Evolutionary conservation across 2,797 vertebrate species (phyloP).

Genomic region (Vultur gryphus): DNA sequence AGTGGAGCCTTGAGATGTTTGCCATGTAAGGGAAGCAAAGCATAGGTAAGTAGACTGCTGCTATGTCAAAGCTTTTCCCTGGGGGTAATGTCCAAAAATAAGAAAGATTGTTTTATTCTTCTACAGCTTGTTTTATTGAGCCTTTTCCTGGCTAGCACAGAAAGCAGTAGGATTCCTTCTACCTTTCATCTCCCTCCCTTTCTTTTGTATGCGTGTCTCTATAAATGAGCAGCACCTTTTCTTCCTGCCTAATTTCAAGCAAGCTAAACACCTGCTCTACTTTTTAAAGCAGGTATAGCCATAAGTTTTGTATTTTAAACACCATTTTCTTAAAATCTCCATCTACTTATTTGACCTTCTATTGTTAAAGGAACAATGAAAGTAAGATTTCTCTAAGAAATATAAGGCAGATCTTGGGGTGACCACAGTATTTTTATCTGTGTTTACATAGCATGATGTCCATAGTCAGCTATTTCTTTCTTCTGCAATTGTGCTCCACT

Average conservation of each 20-base stretch:
- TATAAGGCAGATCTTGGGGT: neutral
- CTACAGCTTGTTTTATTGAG: neutral
- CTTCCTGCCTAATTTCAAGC: neutral
- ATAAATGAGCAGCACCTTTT: neutral
- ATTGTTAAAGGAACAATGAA: neutral
- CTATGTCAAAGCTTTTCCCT: constrained; percentile 1
- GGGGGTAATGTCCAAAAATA: neutral
- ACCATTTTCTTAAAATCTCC: neutral
- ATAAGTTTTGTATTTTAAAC: neutral
- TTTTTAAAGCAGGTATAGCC: neutral
- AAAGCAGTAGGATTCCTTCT: neutral
- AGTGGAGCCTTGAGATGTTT: constrained; percentile 41
- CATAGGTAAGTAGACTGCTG: constrained; percentile 17
- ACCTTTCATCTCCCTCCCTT: neutral
- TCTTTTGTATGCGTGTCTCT: neutral
- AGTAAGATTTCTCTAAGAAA: neutral
- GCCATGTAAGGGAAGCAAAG: constrained; percentile 29
- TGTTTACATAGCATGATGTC: neutral
- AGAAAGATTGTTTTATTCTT: neutral
- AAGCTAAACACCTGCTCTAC: neutral
- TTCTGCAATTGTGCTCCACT: neutral
- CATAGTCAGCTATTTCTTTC: neutral
- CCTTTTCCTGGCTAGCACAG: neutral
- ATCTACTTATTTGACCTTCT: neutral
- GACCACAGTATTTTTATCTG: neutral